Evolutionary conservation across 2,888 invertebrate genomes (phyloP).

Genomic region (Ametastegia equiseti): DNA sequence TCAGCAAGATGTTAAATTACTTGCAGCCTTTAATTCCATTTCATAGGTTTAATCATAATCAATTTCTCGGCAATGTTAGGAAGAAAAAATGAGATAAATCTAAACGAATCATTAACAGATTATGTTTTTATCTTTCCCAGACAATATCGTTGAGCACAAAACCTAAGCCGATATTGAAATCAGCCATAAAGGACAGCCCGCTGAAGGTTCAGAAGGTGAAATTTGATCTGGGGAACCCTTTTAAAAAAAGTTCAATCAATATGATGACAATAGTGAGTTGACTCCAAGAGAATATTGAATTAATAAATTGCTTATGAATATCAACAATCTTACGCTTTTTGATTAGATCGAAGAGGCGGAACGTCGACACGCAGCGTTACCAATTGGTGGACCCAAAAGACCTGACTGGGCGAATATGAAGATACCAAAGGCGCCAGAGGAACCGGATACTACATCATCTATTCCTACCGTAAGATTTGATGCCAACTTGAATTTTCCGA

Average conservation of each 20-base stretch:
- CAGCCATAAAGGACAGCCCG: background rate
- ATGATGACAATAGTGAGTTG: background rate
- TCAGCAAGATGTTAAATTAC: no score
- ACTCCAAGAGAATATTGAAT: background rate
- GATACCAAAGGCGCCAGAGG: background rate
- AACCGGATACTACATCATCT: background rate
- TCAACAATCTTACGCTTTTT: background rate
- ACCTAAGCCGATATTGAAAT: slow-evolving; percentile 14
- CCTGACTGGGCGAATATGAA: background rate
- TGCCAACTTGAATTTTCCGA: background rate
- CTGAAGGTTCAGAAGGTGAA: background rate
- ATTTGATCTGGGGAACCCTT: background rate
- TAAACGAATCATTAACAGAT: background rate
- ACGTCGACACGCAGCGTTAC: background rate
- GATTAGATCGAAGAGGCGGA: slow-evolving; percentile 17
- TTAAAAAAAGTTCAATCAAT: background rate
- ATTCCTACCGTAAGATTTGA: background rate
- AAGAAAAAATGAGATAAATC: background rate
- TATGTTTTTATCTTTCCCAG: background rate
- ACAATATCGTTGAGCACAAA: background rate
- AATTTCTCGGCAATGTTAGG: background rate
- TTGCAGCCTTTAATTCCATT: background rate
- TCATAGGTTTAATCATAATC: background rate
- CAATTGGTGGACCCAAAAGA: background rate
- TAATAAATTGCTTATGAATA: background rate